Base-by-base conservation (phyloP, 2,797 vertebrate genomes). In the Cacajao melanocephalus region DNA sequence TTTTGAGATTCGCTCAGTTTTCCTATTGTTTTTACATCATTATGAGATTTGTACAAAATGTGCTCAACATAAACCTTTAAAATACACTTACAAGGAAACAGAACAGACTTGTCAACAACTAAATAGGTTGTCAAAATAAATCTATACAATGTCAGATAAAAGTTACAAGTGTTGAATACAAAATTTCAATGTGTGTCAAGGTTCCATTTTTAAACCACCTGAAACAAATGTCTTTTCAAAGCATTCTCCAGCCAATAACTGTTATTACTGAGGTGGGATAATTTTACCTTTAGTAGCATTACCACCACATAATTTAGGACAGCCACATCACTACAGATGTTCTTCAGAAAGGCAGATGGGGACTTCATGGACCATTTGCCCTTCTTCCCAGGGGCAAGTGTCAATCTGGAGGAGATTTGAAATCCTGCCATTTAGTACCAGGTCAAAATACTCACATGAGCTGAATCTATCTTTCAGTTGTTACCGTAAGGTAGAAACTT, bases 291-390 rank as follows among this genome's bases (percentile, higher is more conserved):
- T 87, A 78, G 64, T 90, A 94, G 26, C 82, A 93, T 93, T 79
- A 8, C 57, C 75, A 85, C 83, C 87, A 30, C 83, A 88, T 96
- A 96, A 90, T 96, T 94, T 96, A 86, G 64, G 82, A 92, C 80
- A 93, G 67, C 82, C 48, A 81, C 82, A 97, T 80, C 28, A 41
- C 90, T 88, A 79, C 92, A 98, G 96, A 96, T 97, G 95, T 97
- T 97, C 90, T 93, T 97, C 96, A 92, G 41, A 46, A 33, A 94
- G 73, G 80, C 97, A 98, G 97, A 97, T 97, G 90, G 96, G 94
- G 96, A 91, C 70, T 97, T 98, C 97, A 93, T 52, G 97, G 97
- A 90, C 30, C 15, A 96, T 97, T 98, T 97, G 93, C 44, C 81
- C 76, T 97, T 94, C 80, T 98, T 98, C 94, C 92, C 96, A 95